Base-by-base conservation (phyloP, 1,140 invertebrate species). In the Lasioglossum baleicum region DNA sequence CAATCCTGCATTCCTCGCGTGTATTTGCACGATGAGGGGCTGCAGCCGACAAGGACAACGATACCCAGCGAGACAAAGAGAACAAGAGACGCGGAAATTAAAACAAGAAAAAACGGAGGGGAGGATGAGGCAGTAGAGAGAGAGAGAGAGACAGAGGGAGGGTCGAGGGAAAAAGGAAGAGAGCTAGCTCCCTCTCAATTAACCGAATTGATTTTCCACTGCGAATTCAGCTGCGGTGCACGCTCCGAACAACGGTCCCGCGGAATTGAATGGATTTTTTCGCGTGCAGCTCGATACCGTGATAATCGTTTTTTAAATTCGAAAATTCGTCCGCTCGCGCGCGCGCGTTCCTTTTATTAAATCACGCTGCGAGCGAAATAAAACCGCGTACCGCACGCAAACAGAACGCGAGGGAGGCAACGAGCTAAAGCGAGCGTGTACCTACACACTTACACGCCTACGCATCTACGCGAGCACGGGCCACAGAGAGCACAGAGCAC, bases 131-230 rank as follows among this genome's bases (percentile, higher is more conserved):
- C 26, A 35, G 22, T 22, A 20, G 60, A 48, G 22, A 15, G 22
- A 13, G n/a, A 58, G 51, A 60, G n/a, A 44, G 40, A 20, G n/a
- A 48, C 35, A 3, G 51, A 42, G 48, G 51, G 72, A 22, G 64
- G 64, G 22, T 51, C 8, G 51, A 20, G 51, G 26, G 11, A 73
- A 20, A 60, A 11, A 65, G 70, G 72, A 67, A 74, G 77, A 78
- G 26, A 60, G 63, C 35, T 53, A 63, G 68, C 79, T 80, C 83
- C 82, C 88, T 89, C 89, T 90, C 89, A 90, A 90, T 90, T 90
- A 90, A 89, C 85, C 83, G 87, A 89, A 90, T 90, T 89, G 89
- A 90, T 90, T 88, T 87, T 87, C 83, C 66, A 74, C 86, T 83
- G 80, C 75, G 82, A 78, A 85, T 85, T 85, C 78, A 75, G 63